Conservation (phyloP, 2,888 invertebrate genomes). For the Himalopsyche japonica region DNA sequence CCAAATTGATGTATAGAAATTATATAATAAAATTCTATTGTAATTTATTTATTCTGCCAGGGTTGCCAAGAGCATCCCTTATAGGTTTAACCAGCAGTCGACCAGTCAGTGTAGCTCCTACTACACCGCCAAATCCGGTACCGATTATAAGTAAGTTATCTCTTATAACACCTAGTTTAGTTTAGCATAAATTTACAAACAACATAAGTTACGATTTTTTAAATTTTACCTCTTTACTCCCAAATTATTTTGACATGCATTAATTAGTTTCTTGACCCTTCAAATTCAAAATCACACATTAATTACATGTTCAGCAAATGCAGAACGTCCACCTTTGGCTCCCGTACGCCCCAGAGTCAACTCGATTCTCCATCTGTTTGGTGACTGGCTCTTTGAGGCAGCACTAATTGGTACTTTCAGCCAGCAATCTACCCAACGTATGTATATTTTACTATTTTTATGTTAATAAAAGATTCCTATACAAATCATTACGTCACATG, state of each 20-base stretch:
- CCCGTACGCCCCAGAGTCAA: constrained; percentile 87
- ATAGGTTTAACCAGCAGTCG: constrained; percentile 78
- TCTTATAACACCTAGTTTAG: neutral
- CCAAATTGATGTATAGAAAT: too few relatives aligned
- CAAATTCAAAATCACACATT: neutral
- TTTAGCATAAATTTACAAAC: neutral
- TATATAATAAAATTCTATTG: neutral
- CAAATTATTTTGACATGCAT: too few relatives aligned
- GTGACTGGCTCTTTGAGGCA: constrained; percentile 96
- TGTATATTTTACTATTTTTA: neutral
- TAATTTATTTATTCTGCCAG: constrained; percentile 50
- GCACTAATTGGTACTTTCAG: constrained; percentile 83
- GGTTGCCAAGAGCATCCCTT: constrained; percentile 78
- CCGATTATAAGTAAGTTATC: constrained; percentile 65
- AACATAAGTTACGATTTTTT: neutral
- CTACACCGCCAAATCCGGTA: constrained; percentile 71
- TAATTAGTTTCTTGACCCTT: neutral
- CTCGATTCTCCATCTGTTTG: constrained; percentile 92
- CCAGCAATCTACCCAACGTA: constrained; percentile 32
- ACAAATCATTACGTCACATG: neutral
- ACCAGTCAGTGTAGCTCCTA: constrained; percentile 67
- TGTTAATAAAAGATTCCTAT: neutral
- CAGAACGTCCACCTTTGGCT: constrained; percentile 69
- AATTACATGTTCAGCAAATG: constrained; percentile 59
- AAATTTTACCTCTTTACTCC: too few relatives aligned